Evolutionary conservation across 2,797 vertebrate genomes (phyloP).

Genomic region (Danio albolineatus): DNA sequence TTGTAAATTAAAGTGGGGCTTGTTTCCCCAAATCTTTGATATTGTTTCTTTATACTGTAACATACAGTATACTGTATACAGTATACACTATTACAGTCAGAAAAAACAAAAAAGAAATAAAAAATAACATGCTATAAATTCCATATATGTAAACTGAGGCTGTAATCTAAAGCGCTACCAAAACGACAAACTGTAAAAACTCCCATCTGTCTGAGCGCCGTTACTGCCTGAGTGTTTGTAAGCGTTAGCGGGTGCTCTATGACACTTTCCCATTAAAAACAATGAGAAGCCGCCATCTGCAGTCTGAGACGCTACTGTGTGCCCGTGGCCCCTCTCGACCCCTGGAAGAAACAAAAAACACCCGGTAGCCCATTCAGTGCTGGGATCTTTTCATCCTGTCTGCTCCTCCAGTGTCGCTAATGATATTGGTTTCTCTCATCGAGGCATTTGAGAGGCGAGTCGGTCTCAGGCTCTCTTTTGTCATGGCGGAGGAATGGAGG

Average conservation of each 20-base stretch:
- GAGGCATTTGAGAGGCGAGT: conserved; percentile 67
- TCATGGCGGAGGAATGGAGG: conserved; percentile 65
- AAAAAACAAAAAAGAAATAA: too few species aligned
- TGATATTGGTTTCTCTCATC: conserved; percentile 81
- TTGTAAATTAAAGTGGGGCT: too few species aligned
- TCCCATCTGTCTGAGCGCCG: conserved; percentile 12
- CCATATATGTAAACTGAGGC: too few species aligned
- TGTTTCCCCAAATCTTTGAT: too few species aligned
- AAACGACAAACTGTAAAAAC: conserved; percentile 44
- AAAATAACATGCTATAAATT: too few species aligned
- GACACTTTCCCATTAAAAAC: conserved; percentile 70
- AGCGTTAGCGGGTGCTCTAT: conserved; percentile 47
- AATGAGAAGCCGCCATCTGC: conserved; percentile 70
- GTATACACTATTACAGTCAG: too few species aligned
- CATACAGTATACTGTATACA: too few species aligned
- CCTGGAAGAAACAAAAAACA: conserved; percentile 56
- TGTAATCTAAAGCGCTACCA: not conserved
- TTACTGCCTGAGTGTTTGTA: conserved; percentile 7
- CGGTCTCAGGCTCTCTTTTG: conserved; percentile 74
- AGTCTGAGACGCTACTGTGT: conserved; percentile 63
- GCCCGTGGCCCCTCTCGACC: conserved; percentile 68
- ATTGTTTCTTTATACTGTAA: too few species aligned
- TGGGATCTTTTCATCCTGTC: conserved; percentile 67
- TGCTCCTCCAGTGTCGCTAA: conserved; percentile 68
- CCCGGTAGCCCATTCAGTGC: conserved; percentile 65